phyloP scores from a whole-genome alignment of 2,113 vertebrate genomes.

The Sciurus niger region DNA sequence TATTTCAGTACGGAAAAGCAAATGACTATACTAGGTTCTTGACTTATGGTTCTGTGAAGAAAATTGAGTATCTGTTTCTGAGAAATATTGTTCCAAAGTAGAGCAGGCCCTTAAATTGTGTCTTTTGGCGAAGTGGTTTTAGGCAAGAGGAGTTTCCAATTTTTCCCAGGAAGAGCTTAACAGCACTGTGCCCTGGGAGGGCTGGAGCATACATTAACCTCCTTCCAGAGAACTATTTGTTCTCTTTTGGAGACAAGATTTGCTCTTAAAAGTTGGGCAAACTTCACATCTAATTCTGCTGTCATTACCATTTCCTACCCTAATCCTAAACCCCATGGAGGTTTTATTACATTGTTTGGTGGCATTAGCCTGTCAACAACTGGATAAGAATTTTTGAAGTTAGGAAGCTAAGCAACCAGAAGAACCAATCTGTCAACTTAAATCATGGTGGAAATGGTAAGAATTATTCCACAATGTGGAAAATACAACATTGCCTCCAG shows the following conservation, averaged over 20 bases:
- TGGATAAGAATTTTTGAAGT: slow-evolving; percentile 74
- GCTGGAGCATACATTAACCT: slow-evolving; percentile 22
- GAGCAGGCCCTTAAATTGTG: slow-evolving; percentile 1
- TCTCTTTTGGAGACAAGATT: slow-evolving; percentile 75
- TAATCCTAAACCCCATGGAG: slow-evolving; percentile 83
- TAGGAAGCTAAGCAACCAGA: slow-evolving; percentile 73
- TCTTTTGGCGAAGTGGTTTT: slow-evolving; percentile 9
- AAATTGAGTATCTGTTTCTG: slow-evolving; percentile 35
- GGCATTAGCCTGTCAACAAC: slow-evolving; percentile 79
- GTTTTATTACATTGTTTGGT: slow-evolving; percentile 82
- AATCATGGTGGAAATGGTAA: slow-evolving; percentile 70
- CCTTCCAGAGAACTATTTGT: slow-evolving; percentile 68
- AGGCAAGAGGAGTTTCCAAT: background rate
- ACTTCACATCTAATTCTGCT: slow-evolving; percentile 88
- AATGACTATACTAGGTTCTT: background rate
- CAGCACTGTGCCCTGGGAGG: background rate
- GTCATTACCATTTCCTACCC: slow-evolving; percentile 85
- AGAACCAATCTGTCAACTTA: slow-evolving; percentile 78
- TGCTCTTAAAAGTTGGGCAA: slow-evolving; percentile 85
- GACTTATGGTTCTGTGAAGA: background rate
- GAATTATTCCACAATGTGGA: slow-evolving; percentile 48
- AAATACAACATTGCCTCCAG: background rate
- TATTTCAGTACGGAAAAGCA: too few relatives aligned
- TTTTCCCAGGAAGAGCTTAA: background rate
- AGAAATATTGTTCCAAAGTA: background rate